phyloP scores from a whole-genome alignment of 2,797 vertebrate species.

The Huso huso region DNA sequence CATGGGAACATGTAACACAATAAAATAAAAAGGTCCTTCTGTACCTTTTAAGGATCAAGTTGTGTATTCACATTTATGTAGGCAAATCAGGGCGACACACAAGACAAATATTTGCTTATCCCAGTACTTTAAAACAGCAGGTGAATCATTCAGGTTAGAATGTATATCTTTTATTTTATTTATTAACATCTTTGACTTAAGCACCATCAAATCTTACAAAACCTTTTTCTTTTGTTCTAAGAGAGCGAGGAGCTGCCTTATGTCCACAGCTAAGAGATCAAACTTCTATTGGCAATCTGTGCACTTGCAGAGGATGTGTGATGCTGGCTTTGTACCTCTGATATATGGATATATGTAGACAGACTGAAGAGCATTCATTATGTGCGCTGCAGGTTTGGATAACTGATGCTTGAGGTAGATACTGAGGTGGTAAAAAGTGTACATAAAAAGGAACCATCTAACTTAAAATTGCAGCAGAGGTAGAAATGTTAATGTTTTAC shows the following conservation, averaged over 20 bases:
- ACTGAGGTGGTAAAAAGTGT: neutral
- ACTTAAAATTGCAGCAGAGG: constrained; percentile 2
- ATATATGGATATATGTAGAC: neutral
- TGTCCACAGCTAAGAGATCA: too few relatives aligned
- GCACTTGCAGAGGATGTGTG: neutral
- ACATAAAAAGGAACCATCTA: neutral
- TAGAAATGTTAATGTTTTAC: neutral
- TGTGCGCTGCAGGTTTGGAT: neutral
- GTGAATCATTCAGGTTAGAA: too few relatives aligned
- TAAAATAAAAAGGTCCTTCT: too few relatives aligned
- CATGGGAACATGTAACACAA: too few relatives aligned
- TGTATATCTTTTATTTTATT: too few relatives aligned
- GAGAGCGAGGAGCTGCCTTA: neutral
- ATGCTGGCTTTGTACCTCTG: neutral
- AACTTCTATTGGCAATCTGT: neutral
- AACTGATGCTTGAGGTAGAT: too few relatives aligned
- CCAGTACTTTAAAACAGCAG: too few relatives aligned
- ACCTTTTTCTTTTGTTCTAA: constrained; percentile 8
- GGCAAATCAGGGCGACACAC: too few relatives aligned
- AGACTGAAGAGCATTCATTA: neutral
- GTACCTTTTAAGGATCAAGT: too few relatives aligned
- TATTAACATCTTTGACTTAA: constrained; percentile 20
- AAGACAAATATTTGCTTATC: too few relatives aligned
- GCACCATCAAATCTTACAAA: constrained; percentile 21
- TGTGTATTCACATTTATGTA: too few relatives aligned